These are phyloP conservation scores for Apaloderma vittatum DNA, from an alignment of 2,113 vertebrate species.

Conservation along the genomic window DNA sequence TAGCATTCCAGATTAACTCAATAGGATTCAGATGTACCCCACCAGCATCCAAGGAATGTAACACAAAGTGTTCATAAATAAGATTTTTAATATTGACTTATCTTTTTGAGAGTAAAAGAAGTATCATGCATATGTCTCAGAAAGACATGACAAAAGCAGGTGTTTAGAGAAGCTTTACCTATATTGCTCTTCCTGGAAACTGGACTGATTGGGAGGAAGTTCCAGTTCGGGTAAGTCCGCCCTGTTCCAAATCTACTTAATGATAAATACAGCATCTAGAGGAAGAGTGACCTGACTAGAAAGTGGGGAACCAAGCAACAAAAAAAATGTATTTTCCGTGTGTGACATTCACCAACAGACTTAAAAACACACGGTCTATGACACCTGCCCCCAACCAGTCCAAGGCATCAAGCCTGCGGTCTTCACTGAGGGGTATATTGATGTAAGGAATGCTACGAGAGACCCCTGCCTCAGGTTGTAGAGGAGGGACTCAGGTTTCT, in stretches of 20 bases:
- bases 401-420: background rate
- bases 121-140: background rate
- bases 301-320: background rate
- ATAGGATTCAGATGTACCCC: background rate
- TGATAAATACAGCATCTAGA: background rate
- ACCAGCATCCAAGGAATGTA: background rate
- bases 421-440: background rate
- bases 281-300: background rate
- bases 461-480: background rate
- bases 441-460: background rate
- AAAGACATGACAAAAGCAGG: background rate
- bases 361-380: background rate
- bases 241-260: background rate
- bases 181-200: background rate
- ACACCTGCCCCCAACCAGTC: background rate
- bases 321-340: background rate
- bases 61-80: background rate
- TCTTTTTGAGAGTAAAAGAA: background rate
- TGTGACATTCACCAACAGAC: background rate
- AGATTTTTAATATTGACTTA: background rate
- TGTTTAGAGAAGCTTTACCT: background rate
- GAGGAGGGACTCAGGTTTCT: background rate
- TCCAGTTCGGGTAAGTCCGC: background rate
- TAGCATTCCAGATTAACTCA: background rate
- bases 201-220: background rate